phyloP scores from a whole-genome alignment of 2,113 vertebrate species.

The Etia nguti region DNA sequence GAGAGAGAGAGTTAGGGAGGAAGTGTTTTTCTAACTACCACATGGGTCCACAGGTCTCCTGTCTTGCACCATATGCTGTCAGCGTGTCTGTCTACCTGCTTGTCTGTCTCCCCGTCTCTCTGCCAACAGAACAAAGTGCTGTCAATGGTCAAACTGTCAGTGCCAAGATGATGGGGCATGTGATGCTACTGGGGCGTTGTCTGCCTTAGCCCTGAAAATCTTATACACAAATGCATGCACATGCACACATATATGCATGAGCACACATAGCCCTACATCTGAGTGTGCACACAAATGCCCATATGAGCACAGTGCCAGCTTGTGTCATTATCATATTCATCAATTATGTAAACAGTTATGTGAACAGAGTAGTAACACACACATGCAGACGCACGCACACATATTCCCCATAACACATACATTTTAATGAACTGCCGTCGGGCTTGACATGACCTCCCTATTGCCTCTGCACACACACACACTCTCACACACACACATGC shows the following conservation, averaged over 20 bases:
- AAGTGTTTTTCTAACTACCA: conserved; percentile 50
- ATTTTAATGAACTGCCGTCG: conserved; percentile 70
- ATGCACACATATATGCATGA: background rate
- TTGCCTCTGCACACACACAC: conserved; percentile 6
- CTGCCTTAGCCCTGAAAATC: background rate
- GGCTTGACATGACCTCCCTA: conserved; percentile 63
- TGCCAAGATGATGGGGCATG: conserved; percentile 30
- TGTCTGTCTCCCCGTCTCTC: conserved; percentile 33
- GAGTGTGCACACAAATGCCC: conserved; percentile 32
- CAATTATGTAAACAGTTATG: conserved; percentile 79
- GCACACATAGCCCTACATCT: conserved; percentile 2
- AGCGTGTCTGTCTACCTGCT: conserved; percentile 44
- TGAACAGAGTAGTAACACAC: conserved; percentile 56
- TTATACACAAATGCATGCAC: background rate
- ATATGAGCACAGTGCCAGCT: conserved; percentile 60
- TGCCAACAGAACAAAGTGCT: conserved; percentile 48
- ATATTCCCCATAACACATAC: conserved; percentile 62
- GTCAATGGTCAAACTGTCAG: conserved; percentile 60
- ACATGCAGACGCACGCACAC: background rate
- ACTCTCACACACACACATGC: background rate
- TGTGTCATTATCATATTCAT: conserved; percentile 81
- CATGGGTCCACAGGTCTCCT: conserved; percentile 64
- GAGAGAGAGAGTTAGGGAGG: background rate
- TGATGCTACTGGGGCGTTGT: conserved; percentile 8
- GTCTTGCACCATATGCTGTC: conserved; percentile 62